phyloP scores from a whole-genome alignment of 2,888 invertebrate genomes.

The Pandemis cinnamomeana region DNA sequence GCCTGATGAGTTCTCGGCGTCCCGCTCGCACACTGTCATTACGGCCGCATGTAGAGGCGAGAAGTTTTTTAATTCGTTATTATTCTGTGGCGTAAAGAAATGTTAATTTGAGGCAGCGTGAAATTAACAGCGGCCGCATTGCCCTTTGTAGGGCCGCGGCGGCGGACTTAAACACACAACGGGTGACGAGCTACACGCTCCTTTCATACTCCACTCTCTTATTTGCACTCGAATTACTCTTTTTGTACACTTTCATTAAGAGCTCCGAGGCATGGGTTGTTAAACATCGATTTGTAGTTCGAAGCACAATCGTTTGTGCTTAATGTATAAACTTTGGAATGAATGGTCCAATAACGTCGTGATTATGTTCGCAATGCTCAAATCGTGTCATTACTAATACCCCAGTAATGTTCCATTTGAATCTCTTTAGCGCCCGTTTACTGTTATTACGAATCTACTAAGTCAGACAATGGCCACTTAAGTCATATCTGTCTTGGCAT shows the following conservation, averaged over 20 bases:
- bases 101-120: slow-evolving; percentile 85
- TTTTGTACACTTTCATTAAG: slow-evolving; percentile 80
- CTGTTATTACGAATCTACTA: slow-evolving; percentile 28
- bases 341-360: slow-evolving; percentile 42
- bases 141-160: slow-evolving; percentile 81
- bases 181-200: slow-evolving; percentile 78
- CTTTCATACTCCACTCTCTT: slow-evolving; percentile 77
- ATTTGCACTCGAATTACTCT: slow-evolving; percentile 80
- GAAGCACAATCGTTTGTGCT: slow-evolving; percentile 59
- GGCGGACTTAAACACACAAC: slow-evolving; percentile 83
- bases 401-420: slow-evolving; percentile 38
- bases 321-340: slow-evolving; percentile 59
- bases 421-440: slow-evolving; percentile 40
- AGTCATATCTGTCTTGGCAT: slow-evolving; percentile 16
- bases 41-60: slow-evolving; percentile 79
- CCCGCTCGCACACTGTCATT: slow-evolving; percentile 74
- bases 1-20: slow-evolving; percentile 78
- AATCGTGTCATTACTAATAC: slow-evolving; percentile 51
- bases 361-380: slow-evolving; percentile 48
- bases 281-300: slow-evolving; percentile 74
- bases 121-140: slow-evolving; percentile 83
- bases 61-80: slow-evolving; percentile 84
- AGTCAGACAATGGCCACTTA: slow-evolving; percentile 26
- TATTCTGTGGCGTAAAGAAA: slow-evolving; percentile 85
- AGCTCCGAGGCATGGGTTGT: slow-evolving; percentile 68